Base-by-base conservation (phyloP, 2,113 vertebrate species). In the Plotosus lineatus region DNA sequence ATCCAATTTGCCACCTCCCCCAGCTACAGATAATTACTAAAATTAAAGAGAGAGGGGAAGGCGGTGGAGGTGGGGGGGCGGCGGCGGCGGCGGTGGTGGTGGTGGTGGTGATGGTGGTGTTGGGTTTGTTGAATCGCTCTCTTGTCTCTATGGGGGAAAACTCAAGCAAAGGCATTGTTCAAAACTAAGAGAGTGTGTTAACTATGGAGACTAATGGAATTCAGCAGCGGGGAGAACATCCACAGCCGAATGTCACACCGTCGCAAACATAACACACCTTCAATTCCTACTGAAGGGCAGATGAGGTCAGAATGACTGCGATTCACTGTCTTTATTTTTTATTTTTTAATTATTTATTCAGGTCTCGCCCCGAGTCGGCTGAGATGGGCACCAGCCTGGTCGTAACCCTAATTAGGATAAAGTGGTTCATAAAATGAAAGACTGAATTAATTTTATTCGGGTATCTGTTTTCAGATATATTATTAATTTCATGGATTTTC, bases 1-100 rank as follows among this genome's bases (percentile, higher is more conserved):
- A 96, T 97, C 96, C 95, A 97, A 96, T 97, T 97, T 96, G 95
- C 94, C 94, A 94, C 94, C 95, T 95, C 95, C 94, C 94, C 93
- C 92, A 92, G 94, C 91, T 95, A 93, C 94, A 96, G 94, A 96
- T 96, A 95, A 96, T 97, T 96, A 96, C 94, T 95, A 94, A 91
- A 92, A 93, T 95, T 94, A 95, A 96, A 95, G 85, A 91, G 90
- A 92, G 88, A 88, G 87, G 73, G 79, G 88, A 87, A 88, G 90
- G 89, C 44, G 42, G 82, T 89, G 83, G 90, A n/a, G n/a, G n/a
- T n/a, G n/a, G n/a, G n/a, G n/a, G n/a, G n/a, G n/a, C n/a, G n/a
- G n/a, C n/a, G n/a, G n/a, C n/a, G n/a, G n/a, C n/a, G n/a, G n/a
- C n/a, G n/a, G n/a, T n/a, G n/a, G n/a, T n/a, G n/a, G n/a, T n/a